Conservation (phyloP, 2,797 vertebrate genomes). For the Xiphophorus birchmanni region DNA sequence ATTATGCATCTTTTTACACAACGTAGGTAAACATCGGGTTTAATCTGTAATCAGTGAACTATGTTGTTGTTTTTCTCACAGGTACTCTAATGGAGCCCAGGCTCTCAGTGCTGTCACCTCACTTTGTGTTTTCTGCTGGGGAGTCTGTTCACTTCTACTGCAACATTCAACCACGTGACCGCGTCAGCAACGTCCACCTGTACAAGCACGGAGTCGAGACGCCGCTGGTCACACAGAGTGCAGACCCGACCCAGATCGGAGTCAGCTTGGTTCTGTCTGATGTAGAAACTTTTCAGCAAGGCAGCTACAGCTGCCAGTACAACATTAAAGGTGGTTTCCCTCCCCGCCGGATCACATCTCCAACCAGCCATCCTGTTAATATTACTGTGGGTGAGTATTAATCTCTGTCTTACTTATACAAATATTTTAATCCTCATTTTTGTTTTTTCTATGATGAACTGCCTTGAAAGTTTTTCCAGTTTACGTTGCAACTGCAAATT, state of each 20-base stretch:
- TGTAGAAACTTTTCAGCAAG: conserved; percentile 77
- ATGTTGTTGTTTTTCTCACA: conserved; percentile 34
- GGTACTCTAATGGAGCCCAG: conserved; percentile 73
- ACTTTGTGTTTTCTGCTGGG: conserved; percentile 73
- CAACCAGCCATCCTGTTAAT: conserved; percentile 79
- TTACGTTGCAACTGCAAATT: not conserved
- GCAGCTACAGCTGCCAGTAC: conserved; percentile 82
- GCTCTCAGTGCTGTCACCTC: conserved; percentile 76
- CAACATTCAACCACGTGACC: conserved; percentile 68
- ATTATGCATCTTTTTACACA: not conserved
- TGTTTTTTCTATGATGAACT: not conserved
- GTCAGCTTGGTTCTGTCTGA: conserved; percentile 78
- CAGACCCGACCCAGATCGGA: conserved; percentile 68
- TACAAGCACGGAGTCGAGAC: conserved; percentile 76
- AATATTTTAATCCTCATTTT: not conserved
- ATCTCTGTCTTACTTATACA: not conserved
- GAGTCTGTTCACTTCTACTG: conserved; percentile 80
- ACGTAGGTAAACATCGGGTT: not conserved
- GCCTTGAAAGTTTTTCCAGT: not conserved
- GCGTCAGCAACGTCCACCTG: conserved; percentile 78
- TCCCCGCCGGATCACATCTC: conserved; percentile 69
- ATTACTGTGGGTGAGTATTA: conserved; percentile 82
- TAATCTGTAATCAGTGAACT: not conserved
- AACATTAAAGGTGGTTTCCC: conserved; percentile 69
- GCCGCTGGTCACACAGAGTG: conserved; percentile 78